phyloP scores from a whole-genome alignment of 2,113 vertebrate genomes.

The Podarcis raffonei region DNA sequence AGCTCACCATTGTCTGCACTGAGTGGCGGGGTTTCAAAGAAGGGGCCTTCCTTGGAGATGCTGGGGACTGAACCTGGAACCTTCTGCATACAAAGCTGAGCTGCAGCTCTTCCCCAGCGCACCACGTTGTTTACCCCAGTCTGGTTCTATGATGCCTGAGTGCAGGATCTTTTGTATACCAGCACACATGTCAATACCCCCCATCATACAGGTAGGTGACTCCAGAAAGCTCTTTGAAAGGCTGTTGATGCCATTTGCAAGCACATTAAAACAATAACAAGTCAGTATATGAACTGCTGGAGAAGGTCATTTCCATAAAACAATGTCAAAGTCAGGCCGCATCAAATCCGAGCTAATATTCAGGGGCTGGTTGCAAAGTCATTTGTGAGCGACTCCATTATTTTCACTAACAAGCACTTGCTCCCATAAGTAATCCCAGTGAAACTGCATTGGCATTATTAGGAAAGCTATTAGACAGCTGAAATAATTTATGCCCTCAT shows the following conservation, averaged over 20 bases:
- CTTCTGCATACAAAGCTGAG: neutral
- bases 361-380: neutral
- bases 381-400: neutral
- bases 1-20: too few relatives aligned
- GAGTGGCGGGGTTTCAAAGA: too few relatives aligned
- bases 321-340: neutral
- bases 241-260: neutral
- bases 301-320: neutral
- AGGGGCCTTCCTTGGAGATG: too few relatives aligned
- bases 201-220: neutral
- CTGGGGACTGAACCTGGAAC: too few relatives aligned
- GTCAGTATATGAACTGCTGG: neutral
- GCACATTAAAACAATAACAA: neutral
- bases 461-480: neutral
- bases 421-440: neutral
- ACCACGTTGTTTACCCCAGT: too few relatives aligned
- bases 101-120: too few relatives aligned
- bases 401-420: neutral
- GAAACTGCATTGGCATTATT: neutral
- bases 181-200: neutral
- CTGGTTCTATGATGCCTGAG: too few relatives aligned
- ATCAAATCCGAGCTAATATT: neutral
- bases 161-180: neutral
- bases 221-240: neutral
- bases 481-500: neutral